A percentile compares a stretch with the other conserved stretches of the same genome.
These are phyloP conservation scores for Volucella inflata DNA, from an alignment of 2,888 invertebrate species.

Conservation along the genomic window DNA sequence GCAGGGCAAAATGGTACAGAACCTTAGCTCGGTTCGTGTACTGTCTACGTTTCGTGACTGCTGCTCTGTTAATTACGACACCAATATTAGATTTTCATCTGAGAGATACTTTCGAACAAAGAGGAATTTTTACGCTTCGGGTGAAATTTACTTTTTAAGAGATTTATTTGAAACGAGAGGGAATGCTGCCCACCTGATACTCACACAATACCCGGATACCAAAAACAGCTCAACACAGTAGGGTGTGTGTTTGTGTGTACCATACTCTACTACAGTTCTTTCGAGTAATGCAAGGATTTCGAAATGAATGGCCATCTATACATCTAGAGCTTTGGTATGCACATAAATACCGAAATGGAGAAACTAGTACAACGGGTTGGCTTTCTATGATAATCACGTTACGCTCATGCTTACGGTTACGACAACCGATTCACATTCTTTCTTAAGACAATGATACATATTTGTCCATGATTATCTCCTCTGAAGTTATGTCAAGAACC, in stretches of 20 bases:
- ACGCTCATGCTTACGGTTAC: slow-evolving; percentile 7
- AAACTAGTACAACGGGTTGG: neutral
- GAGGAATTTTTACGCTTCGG: slow-evolving; percentile 43
- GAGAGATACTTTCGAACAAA: slow-evolving; percentile 38
- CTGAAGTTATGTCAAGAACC: neutral
- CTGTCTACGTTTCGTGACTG: slow-evolving; percentile 57
- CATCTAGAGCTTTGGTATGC: slow-evolving; percentile 32
- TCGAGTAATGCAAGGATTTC: slow-evolving; percentile 17
- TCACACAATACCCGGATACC: too few relatives aligned
- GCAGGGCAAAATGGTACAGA: neutral
- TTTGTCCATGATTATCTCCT: slow-evolving; percentile 37
- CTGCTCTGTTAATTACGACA: slow-evolving; percentile 67
- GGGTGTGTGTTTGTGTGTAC: too few relatives aligned
- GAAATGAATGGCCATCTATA: slow-evolving; percentile 40
- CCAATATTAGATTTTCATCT: slow-evolving; percentile 63
- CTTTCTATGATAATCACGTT: slow-evolving; percentile 37
- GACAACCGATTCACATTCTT: slow-evolving; percentile 31
- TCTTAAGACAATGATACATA: slow-evolving; percentile 43
- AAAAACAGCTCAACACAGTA: too few relatives aligned
- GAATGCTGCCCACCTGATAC: slow-evolving; percentile 35
- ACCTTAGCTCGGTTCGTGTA: neutral
- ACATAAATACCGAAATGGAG: slow-evolving; percentile 29
- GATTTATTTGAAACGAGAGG: slow-evolving; percentile 48
- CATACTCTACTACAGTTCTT: neutral
- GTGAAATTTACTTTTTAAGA: slow-evolving; percentile 57